These are phyloP conservation scores for Peromyscus polionotus DNA, from an alignment of 2,113 vertebrate species.

Conservation along the genomic window DNA sequence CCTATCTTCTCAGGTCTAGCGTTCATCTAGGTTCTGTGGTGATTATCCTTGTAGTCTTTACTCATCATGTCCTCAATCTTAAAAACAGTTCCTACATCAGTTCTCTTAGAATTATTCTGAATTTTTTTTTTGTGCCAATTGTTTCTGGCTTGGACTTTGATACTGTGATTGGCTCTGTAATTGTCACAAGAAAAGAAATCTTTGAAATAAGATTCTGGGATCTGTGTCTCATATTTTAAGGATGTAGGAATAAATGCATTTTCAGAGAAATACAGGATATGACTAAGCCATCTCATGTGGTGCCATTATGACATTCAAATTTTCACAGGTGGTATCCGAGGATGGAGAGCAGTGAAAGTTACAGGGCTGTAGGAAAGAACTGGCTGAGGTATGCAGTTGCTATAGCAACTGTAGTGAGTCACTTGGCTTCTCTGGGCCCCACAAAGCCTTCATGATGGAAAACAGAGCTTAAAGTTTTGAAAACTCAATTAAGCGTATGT, in stretches of 20 bases:
- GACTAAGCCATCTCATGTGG: not conserved
- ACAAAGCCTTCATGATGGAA: not conserved
- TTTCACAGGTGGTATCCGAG: not conserved
- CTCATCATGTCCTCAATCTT: not conserved
- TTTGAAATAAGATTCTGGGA: not conserved
- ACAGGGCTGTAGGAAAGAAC: not conserved
- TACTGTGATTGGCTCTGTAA: not conserved
- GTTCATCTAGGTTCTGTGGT: not conserved
- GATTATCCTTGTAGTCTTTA: not conserved
- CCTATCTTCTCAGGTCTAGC: not conserved
- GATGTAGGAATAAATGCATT: not conserved
- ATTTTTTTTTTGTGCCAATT: not conserved
- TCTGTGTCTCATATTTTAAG: not conserved
- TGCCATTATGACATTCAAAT: conserved; percentile 27
- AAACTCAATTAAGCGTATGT: not conserved
- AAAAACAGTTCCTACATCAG: not conserved
- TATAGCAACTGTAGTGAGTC: conserved; percentile 18
- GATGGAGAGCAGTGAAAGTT: not conserved
- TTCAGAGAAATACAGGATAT: not conserved
- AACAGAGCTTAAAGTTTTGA: conserved; percentile 3
- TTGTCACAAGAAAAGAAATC: not conserved
- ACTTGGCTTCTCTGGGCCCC: not conserved
- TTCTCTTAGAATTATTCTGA: conserved; percentile 15
- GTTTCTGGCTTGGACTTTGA: conserved; percentile 31
- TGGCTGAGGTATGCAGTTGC: not conserved